Evolutionary conservation across 2,888 invertebrate genomes (phyloP), one percentile per base, ranked within the genome.

Genomic region (Eudasyphora cyanicolor): DNA sequence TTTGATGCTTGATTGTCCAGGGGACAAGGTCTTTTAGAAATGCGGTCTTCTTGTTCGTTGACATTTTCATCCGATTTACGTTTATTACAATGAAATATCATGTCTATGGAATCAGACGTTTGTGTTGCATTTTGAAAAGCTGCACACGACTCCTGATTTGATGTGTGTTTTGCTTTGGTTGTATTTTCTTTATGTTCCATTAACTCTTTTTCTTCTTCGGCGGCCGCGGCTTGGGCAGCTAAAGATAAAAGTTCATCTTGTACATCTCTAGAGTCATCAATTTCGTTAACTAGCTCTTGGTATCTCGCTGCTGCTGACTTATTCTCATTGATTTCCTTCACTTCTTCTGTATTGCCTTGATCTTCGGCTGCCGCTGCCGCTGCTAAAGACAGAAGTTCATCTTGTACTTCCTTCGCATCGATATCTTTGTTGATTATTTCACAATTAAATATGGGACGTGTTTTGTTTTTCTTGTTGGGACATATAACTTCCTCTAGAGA

Each of bases 161-260:
- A 3, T n/a, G n/a, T 14, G 19, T 42, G 3, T n/a, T 12, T 4
- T 0, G 7, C 4, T 1, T 10, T 8, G 5, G n/a, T 54, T 7
- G 14, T 42, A 10, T 21, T 12, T 64, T 49, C 14, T 42, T 10
- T n/a, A 32, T 32, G 32, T 8, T 32, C 5, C 32, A 32, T n/a
- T n/a, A n/a, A n/a, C 17, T 62, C 64, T 24, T 73, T 73, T 64
- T 82, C 76, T 21, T 69, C 62, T 24, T 84, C 82, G 49, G 75
- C 77, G 29, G 71, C 79, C 8, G 82, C 85, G 4, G 84, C 82
- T 62, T 82, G 27, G 8, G 84, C 84, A 14, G 86, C 86, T 12
- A 82, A 77, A 10, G 21, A 62, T n/a, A 85, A 35, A 8, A 86
- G 69, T 42, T 86, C 85, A 71, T 85, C 79, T 75, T 86, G 85